These are phyloP conservation scores for Eonycteris spelaea DNA, from an alignment of 2,113 vertebrate genomes.

Conservation along the genomic window DNA sequence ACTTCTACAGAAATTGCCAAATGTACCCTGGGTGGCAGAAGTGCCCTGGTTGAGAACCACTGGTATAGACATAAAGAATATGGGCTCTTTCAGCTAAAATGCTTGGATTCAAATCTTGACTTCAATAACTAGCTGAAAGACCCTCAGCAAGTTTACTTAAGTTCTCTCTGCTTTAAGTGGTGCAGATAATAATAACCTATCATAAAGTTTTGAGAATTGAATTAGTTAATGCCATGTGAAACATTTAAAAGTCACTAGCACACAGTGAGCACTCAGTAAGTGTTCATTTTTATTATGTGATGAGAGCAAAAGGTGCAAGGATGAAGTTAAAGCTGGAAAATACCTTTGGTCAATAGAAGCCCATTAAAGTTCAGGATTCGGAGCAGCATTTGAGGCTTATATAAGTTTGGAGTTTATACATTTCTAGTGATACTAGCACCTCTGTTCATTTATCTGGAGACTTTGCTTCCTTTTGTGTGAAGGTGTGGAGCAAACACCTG, in stretches of 20 bases:
- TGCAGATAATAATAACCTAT: background rate
- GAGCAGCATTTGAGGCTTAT: background rate
- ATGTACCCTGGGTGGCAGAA: background rate
- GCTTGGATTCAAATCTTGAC: background rate
- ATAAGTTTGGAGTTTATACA: background rate
- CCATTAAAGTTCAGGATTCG: background rate
- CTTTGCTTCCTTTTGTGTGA: background rate
- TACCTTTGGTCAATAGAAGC: background rate
- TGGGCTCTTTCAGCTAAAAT: background rate
- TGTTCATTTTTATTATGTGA: slow-evolving; percentile 12
- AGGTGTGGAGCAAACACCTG: background rate
- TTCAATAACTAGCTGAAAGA: background rate
- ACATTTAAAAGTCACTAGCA: background rate
- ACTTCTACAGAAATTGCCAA: background rate
- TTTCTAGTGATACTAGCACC: background rate
- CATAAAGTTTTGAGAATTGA: background rate
- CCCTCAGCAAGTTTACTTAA: background rate
- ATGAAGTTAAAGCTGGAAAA: slow-evolving; percentile 21
- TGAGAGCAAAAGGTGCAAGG: background rate
- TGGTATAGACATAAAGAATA: background rate
- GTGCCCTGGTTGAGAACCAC: background rate
- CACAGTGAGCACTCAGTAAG: background rate
- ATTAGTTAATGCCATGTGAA: background rate
- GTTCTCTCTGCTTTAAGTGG: slow-evolving; percentile 30
- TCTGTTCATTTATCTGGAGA: background rate